These are phyloP conservation scores for Beroe ovata DNA, from an alignment of 37 sponge, comb jelly and placozoan genomes.

Conservation along the genomic window DNA sequence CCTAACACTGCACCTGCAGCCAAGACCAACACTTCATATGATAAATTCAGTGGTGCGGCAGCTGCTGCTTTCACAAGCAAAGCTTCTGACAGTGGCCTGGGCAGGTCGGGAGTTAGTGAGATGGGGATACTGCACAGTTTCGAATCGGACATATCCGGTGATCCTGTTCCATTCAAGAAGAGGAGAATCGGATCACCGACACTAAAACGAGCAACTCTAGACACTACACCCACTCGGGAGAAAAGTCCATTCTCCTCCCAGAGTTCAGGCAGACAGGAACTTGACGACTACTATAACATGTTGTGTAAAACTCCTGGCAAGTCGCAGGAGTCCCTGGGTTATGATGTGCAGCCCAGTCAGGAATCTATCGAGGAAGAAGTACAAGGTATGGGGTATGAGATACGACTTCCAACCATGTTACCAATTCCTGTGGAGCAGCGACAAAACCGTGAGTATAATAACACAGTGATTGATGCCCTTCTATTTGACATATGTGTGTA, in stretches of 20 bases:
- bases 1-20: neutral
- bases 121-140: neutral
- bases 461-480: no score
- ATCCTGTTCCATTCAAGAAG: neutral
- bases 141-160: neutral
- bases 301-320: conserved; percentile 39
- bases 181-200: neutral
- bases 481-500: no score
- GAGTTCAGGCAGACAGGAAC: conserved; percentile 26
- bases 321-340: no score
- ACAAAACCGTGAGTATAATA: neutral
- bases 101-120: neutral
- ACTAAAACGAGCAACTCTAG: neutral
- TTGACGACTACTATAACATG: conserved; percentile 45
- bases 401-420: neutral
- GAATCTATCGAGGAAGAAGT: no score
- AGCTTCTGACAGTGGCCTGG: neutral
- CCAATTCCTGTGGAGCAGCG: neutral
- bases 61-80: neutral
- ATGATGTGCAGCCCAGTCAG: no score
- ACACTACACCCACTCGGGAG: neutral
- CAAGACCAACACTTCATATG: neutral
- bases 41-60: neutral
- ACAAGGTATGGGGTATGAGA: neutral
- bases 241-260: neutral